Percentiles rank a stretch among this genome's conserved stretches.
Conservation (phyloP, 35 echinoderm and acorn worm species). For the Ptychodera flava region DNA sequence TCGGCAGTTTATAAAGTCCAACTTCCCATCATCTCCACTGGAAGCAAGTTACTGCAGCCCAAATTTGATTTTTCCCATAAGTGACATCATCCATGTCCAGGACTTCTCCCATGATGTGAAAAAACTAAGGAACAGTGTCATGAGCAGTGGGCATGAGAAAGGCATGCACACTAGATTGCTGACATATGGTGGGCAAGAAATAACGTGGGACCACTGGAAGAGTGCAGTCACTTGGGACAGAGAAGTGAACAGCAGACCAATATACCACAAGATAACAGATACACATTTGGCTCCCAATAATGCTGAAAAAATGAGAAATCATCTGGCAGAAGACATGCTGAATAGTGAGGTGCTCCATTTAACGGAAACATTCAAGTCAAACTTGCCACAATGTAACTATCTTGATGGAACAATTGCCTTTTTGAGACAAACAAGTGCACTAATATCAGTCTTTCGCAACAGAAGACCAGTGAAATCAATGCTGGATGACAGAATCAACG, state of each 20-base stretch:
- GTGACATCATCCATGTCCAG: neutral
- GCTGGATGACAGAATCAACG: neutral
- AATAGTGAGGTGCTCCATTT: conserved; percentile 2
- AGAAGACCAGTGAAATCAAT: conserved; percentile 1
- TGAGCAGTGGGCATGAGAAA: neutral
- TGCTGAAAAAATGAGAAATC: too few relatives aligned
- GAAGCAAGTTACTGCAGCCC: neutral
- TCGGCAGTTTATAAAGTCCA: conserved; percentile 5
- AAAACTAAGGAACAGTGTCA: too few relatives aligned
- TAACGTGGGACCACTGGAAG: conserved; percentile 3
- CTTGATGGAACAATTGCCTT: conserved; percentile 3
- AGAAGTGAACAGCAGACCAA: conserved; percentile 6
- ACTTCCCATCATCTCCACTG: neutral
- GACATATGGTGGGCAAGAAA: neutral
- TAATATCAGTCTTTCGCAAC: neutral
- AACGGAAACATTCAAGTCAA: neutral
- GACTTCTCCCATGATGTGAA: too few relatives aligned
- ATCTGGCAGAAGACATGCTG: too few relatives aligned
- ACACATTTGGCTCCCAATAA: neutral
- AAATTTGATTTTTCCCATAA: neutral
- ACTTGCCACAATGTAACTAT: neutral
- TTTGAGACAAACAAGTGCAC: neutral
- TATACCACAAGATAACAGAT: conserved; percentile 5
- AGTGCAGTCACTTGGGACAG: neutral
- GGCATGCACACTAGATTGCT: neutral